phyloP scores from a whole-genome alignment of 23 tunicate species.

The Diplosoma virens region DNA sequence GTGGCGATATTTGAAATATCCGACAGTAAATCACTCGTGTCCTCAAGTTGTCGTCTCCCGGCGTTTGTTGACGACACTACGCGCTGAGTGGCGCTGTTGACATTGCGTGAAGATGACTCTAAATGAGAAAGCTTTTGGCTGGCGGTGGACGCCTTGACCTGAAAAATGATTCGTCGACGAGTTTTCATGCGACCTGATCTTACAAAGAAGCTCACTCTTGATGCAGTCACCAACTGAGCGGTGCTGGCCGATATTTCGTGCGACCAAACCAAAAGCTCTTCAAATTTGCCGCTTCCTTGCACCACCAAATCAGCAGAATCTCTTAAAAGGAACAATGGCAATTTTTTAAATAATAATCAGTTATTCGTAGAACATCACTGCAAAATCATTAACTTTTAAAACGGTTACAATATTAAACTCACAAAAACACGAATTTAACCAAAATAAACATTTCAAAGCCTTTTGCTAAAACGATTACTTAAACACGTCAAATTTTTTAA shows the following conservation, averaged over 20 bases:
- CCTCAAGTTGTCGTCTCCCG: conserved; percentile 77
- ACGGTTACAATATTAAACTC: too few species aligned
- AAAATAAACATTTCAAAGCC: too few species aligned
- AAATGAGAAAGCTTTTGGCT: conserved; percentile 43
- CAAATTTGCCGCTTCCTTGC: conserved; percentile 91
- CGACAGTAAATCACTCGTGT: conserved; percentile 26
- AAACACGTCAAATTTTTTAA: too few species aligned
- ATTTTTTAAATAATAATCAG: background rate
- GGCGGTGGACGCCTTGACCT: conserved; percentile 74
- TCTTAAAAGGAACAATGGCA: conserved; percentile 4
- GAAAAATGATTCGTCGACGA: too few species aligned
- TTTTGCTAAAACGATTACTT: too few species aligned
- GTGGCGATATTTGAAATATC: conserved; percentile 37
- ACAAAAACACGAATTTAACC: too few species aligned
- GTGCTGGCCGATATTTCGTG: conserved; percentile 93
- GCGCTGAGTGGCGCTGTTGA: conserved; percentile 85
- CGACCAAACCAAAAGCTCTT: conserved; percentile 86
- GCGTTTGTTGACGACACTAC: conserved; percentile 91
- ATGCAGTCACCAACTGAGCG: conserved; percentile 97
- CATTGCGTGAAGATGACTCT: conserved; percentile 69
- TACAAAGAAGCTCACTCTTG: conserved; percentile 51
- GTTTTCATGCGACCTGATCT: background rate
- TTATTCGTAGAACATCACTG: too few species aligned
- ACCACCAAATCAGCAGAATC: conserved; percentile 93
- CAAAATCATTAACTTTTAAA: too few species aligned